Evolutionary conservation across 2,113 vertebrate species (phyloP).

Genomic region (Noturus placidus): DNA sequence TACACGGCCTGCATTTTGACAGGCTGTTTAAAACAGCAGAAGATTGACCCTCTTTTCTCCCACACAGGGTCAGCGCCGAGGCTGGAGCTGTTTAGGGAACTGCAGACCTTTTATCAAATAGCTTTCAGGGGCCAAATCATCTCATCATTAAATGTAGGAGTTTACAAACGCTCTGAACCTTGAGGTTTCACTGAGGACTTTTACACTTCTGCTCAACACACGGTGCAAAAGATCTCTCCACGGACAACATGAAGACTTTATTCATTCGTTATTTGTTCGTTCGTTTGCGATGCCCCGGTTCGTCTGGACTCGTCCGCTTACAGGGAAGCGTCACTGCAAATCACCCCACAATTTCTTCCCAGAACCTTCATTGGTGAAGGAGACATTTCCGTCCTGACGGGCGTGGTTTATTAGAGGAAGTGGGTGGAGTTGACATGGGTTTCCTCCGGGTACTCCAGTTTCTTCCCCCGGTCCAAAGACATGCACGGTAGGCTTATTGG

Average conservation of each 20-base stretch:
- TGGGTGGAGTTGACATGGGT: too few species aligned
- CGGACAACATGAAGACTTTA: too few species aligned
- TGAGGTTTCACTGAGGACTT: neutral
- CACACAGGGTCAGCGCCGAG: neutral
- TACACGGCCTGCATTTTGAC: conserved; percentile 7
- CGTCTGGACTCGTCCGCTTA: neutral
- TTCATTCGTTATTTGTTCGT: neutral
- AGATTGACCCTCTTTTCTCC: neutral
- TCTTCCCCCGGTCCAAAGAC: too few species aligned
- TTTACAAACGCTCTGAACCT: neutral
- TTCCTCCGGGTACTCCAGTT: too few species aligned
- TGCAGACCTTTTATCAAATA: neutral
- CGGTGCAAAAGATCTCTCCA: neutral
- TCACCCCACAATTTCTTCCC: neutral
- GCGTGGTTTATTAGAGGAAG: neutral
- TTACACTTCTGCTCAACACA: neutral
- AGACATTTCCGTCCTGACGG: neutral
- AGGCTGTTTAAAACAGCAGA: conserved; percentile 1
- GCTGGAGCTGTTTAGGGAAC: neutral
- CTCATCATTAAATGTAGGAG: too few species aligned
- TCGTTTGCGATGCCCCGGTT: neutral
- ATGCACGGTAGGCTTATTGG: too few species aligned
- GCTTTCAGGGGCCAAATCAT: neutral
- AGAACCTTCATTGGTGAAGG: neutral
- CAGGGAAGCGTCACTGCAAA: neutral